Evolutionary conservation across 2,797 vertebrate species (phyloP), one percentile per base, ranked within the genome.

Genomic region (Mallotus villosus): DNA sequence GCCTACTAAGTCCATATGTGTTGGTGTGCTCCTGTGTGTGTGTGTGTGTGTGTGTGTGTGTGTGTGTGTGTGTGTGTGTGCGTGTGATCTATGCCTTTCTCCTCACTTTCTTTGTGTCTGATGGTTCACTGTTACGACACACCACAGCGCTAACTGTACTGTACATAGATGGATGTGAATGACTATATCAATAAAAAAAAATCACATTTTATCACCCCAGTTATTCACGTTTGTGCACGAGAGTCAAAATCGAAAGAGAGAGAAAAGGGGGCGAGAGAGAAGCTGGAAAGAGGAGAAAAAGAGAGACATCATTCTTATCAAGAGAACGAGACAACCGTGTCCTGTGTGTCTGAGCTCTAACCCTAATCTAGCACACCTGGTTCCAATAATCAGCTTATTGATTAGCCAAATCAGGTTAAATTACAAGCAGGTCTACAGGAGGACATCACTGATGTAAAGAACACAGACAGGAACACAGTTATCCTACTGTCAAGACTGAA

Each of bases 31-130:
- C 19, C 49, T 2, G 49, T 69, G 58, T 77, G 58, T 62, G 65
- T 73, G 70, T 69, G 72, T 73, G 69, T 79, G 68, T 62, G 24
- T 58, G 37, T 32, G 49, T 14, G 63, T 55, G 66, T 69, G 61
- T 70, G 32, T 61, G 64, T 75, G 73, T 32, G 67, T 75, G 68
- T 76, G 57, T 70, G 21, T 22, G 32, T 2, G 70, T 41, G 55
- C 5, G 12, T n/a, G 11, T 63, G 73, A 19, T 19, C 22, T 37
- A 11, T 51, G 32, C 5, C 29, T 57, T 11, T 51, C 2, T 24
- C 3, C 17, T n/a, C 67, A 58, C 16, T 21, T 25, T 51, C 21
- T 69, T 4, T 32, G 9, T 69, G 4, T 21, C 24, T 67, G 49
- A 25, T 24, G 24, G 22, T 51, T 67, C 41, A 21, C 11, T 59